A percentile compares a stretch with the other conserved stretches of the same genome.
Conservation (phyloP, 2,797 vertebrate genomes). For the Pangasius sanitwongsei region DNA sequence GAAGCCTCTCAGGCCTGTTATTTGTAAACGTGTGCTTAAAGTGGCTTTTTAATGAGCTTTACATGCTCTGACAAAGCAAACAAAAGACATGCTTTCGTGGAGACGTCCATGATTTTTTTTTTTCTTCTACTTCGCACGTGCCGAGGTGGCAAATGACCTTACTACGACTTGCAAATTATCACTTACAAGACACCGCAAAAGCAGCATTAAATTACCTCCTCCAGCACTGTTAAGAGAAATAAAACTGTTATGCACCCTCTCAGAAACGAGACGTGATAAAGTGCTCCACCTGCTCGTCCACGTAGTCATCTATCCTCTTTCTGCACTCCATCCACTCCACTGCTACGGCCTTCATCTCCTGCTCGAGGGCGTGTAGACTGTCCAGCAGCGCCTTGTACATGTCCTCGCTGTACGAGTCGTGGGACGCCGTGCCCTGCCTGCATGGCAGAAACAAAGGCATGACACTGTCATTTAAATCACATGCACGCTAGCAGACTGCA, state of each 20-base stretch:
- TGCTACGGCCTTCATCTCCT: slow-evolving; percentile 89
- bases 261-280: not conserved
- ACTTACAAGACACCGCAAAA: not conserved
- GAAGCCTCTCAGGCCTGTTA: too few species aligned
- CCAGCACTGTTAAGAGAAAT: not conserved
- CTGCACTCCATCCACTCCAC: slow-evolving; percentile 95
- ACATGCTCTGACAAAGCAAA: not conserved
- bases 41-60: not conserved
- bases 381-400: slow-evolving; percentile 89
- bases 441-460: slow-evolving; percentile 20
- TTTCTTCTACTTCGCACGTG: not conserved
- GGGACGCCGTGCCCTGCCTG: slow-evolving; percentile 88
- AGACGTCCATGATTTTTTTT: not conserved
- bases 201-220: not conserved
- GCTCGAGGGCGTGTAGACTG: slow-evolving; percentile 88
- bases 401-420: slow-evolving; percentile 91
- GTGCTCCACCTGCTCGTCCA: slow-evolving; percentile 90
- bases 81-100: too few species aligned
- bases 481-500: not conserved
- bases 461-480: too few species aligned
- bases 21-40: too few species aligned
- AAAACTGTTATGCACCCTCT: not conserved
- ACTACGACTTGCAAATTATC: not conserved
- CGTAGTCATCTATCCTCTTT: slow-evolving; percentile 96
- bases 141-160: not conserved